phyloP scores from a whole-genome alignment of 2,113 vertebrate species.

The Micronisus gabar region DNA sequence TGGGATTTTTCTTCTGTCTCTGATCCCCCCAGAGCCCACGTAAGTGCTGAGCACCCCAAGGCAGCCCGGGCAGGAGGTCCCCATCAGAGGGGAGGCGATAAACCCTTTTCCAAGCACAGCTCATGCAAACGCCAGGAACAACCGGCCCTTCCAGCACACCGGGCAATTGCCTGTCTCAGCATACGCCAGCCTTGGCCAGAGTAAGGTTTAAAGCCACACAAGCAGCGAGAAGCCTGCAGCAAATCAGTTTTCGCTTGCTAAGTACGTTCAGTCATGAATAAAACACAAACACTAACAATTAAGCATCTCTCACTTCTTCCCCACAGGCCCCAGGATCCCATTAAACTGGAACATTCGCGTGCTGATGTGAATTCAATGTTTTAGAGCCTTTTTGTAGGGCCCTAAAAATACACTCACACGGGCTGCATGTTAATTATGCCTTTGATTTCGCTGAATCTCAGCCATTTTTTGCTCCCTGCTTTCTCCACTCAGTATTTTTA shows the following conservation, averaged over 20 bases:
- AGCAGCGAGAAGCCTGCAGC: not conserved
- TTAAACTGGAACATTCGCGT: conserved; percentile 6
- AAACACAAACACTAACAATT: conserved; percentile 38
- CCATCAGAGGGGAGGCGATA: not conserved
- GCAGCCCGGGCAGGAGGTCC: not conserved
- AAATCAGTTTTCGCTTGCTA: not conserved
- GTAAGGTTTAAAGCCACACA: not conserved
- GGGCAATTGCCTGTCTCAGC: not conserved
- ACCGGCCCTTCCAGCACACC: not conserved
- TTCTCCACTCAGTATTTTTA: not conserved
- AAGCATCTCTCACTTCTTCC: conserved; percentile 34
- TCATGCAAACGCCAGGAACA: not conserved
- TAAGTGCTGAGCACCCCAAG: not conserved
- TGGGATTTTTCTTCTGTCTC: not conserved
- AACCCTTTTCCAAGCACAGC: not conserved
- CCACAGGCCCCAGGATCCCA: conserved; percentile 42
- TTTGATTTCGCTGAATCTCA: conserved; percentile 2
- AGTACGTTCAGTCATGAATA: conserved; percentile 11
- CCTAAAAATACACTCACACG: conserved; percentile 48
- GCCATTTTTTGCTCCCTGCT: not conserved
- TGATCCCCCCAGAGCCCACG: not conserved
- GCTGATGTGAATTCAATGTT: conserved; percentile 25
- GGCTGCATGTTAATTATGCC: conserved; percentile 36
- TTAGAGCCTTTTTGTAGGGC: conserved; percentile 9
- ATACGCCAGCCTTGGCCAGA: not conserved